A percentile compares a stretch with the other conserved stretches of the same genome.
Conservation (phyloP, 1,140 invertebrate genomes). For the Caligus rogercresseyi region DNA sequence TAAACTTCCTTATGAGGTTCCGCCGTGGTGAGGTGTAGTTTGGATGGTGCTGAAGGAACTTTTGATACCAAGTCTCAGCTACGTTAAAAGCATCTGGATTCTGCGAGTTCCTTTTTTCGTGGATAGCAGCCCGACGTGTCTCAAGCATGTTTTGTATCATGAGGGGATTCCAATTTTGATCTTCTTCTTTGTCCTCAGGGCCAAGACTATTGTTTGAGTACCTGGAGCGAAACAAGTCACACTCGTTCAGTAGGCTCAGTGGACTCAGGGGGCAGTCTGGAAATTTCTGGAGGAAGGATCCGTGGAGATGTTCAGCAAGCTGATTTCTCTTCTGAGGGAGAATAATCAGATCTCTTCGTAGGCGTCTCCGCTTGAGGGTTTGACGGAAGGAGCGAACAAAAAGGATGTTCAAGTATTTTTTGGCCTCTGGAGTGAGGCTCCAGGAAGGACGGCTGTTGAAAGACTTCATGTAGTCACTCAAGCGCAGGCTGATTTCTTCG, state of each 20-base stretch:
- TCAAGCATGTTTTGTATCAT: constrained; percentile 10
- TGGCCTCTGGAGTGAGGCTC: neutral
- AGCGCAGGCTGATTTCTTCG: neutral
- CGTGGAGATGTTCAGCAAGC: neutral
- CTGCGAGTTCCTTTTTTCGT: neutral
- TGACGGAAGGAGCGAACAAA: neutral
- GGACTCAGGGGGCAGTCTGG: neutral
- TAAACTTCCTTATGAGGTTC: constrained; percentile 6
- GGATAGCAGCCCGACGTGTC: neutral
- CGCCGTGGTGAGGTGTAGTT: neutral
- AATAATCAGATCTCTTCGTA: neutral
- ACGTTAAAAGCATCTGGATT: neutral
- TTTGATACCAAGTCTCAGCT: constrained; percentile 3
- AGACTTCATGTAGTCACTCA: neutral
- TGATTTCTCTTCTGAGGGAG: neutral
- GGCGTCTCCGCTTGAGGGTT: neutral
- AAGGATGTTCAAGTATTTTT: neutral
- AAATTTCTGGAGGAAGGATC: neutral
- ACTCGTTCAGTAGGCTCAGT: neutral
- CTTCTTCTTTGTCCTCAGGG: neutral
- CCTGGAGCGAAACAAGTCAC: neutral
- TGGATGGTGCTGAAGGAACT: constrained; percentile 10
- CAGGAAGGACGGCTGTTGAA: neutral
- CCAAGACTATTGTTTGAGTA: neutral
- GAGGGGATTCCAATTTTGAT: constrained; percentile 1